These are phyloP conservation scores for Sicus ferrugineus DNA, from an alignment of 2,888 invertebrate species.

Conservation along the genomic window DNA sequence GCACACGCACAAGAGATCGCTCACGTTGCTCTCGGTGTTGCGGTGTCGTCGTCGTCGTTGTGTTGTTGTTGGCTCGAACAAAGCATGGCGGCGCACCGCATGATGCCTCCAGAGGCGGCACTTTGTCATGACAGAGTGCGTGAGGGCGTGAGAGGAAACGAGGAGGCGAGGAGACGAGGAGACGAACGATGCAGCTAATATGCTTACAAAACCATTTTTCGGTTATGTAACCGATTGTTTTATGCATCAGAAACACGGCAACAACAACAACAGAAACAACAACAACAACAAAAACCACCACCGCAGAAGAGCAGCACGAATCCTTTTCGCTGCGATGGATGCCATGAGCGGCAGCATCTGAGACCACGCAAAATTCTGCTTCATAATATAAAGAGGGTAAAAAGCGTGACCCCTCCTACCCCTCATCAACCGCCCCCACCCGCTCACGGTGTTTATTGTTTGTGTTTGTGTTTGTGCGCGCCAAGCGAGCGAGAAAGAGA, in stretches of 20 bases:
- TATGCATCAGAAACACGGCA: conserved; percentile 33
- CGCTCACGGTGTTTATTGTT: no score
- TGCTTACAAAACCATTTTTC: conserved; percentile 58
- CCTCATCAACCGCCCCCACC: no score
- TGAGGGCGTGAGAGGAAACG: no score
- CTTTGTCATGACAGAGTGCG: no score
- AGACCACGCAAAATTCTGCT: not conserved
- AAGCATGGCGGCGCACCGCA: not conserved
- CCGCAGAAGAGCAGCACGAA: not conserved
- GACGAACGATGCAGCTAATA: conserved; percentile 48
- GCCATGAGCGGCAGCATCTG: not conserved
- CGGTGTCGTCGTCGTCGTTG: conserved; percentile 6
- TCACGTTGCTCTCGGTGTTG: not conserved
- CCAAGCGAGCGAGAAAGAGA: no score
- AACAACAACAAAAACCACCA: conserved; percentile 6
- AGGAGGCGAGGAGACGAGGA: no score
- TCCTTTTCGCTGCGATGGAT: not conserved
- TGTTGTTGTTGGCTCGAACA: conserved; percentile 6
- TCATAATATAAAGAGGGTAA: no score
- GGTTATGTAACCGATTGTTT: conserved; percentile 45
- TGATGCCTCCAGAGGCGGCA: not conserved
- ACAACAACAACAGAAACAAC: not conserved
- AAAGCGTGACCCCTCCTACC: no score
- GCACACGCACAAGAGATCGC: not conserved
- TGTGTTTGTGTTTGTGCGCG: conserved; percentile 2